Evolutionary conservation across 2,888 invertebrate species (phyloP), one percentile per base, ranked within the genome.

Genomic region (Pyrochroa serraticornis): DNA sequence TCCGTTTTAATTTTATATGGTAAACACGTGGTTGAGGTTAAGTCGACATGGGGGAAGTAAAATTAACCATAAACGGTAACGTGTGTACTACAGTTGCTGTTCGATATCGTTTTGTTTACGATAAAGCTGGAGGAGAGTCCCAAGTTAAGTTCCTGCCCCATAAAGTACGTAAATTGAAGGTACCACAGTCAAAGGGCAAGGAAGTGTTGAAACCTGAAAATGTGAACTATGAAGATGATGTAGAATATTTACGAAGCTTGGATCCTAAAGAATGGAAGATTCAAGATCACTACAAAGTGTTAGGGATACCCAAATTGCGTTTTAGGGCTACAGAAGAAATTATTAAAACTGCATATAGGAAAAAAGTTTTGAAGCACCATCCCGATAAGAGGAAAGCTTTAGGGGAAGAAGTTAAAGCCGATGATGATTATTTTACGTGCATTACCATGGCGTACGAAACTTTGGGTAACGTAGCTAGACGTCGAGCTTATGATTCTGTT

Each of bases 191-290:
- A 10, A 37, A 59, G 14, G 49, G 31, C 49, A 59, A 64, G 31
- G 71, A 79, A 62, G 77, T 79, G 46, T 41, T 71, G 22, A 66
- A 66, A 53, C 69, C 71, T 10, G 73, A 74, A 54, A 65, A 64
- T 61, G 81, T 83, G 64, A 80, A 82, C 51, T 83, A 85, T 66
- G 85, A 90, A 62, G 91, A 90, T 68, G 91, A 95, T 79, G 85
- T 93, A 6, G 86, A 87, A 54, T 94, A 93, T 77, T 82, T 97
- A 61, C 84, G 92, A 65, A 92, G 92, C 58, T 82, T 97, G 64
- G 94, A 97, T 80, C 97, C 97, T 1, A 95, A 93, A 78, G 92
- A 95, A 73, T 98, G 97, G 97, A 97, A 97, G 83, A 88, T 93
- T 71, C 97, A 98, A 81, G 98, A 98, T 79, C 98, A 98, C 79